A percentile compares a stretch with the other conserved stretches of the same genome.
These are phyloP conservation scores for Ctena decussata DNA, from an alignment of 2,888 invertebrate species.

Conservation along the genomic window DNA sequence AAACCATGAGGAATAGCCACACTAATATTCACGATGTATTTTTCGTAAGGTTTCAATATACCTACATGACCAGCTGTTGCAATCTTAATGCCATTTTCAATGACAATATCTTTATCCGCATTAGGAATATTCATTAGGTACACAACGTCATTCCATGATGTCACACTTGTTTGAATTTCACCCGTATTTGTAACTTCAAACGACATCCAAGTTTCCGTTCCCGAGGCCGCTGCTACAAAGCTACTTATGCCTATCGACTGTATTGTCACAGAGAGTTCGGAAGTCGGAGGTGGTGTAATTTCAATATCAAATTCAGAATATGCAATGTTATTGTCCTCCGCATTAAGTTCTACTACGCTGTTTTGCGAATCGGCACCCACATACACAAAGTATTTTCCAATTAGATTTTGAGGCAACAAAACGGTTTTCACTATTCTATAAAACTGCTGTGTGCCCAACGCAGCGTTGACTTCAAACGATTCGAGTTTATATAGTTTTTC, in stretches of 20 bases:
- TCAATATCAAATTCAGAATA: background rate
- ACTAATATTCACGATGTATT: constrained; percentile 8
- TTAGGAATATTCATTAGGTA: background rate
- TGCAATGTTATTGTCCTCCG: background rate
- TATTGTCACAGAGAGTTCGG: background rate
- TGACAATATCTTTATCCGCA: background rate
- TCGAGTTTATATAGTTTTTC: background rate
- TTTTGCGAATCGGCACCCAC: constrained; percentile 9
- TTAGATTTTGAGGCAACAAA: constrained; percentile 22
- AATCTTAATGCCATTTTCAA: background rate
- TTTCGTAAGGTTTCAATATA: constrained; percentile 3
- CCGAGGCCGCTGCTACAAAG: background rate
- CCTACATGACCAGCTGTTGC: constrained; percentile 19
- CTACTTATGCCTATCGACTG: background rate
- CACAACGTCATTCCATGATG: background rate
- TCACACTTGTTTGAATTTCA: background rate
- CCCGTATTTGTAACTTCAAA: background rate
- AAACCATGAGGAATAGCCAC: constrained; percentile 23
- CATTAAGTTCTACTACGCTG: background rate
- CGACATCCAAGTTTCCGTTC: background rate
- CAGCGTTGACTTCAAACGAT: background rate
- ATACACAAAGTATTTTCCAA: constrained; percentile 33
- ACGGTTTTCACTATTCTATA: constrained; percentile 28
- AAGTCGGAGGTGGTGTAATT: background rate
- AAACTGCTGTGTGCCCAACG: constrained; percentile 5